Conservation (phyloP, 2,113 vertebrate species). For the Neotragus moschatus region DNA sequence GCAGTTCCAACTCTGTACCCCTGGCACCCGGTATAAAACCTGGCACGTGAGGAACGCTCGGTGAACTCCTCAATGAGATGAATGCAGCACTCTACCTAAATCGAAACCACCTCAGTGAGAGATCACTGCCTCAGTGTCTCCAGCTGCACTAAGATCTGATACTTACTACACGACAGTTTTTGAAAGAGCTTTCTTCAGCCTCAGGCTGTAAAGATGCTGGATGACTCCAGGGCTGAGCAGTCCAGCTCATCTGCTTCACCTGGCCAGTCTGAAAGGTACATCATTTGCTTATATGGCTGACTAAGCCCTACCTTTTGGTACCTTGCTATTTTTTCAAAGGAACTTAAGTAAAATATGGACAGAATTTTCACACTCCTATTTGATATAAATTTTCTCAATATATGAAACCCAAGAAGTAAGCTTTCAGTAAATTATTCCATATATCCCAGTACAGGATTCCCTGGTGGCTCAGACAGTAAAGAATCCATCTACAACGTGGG, state of each 20-base stretch:
- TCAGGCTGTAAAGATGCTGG: not conserved
- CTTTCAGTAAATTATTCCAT: not conserved
- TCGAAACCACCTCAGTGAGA: not conserved
- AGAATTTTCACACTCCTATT: not conserved
- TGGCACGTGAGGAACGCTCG: not conserved
- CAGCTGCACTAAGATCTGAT: not conserved
- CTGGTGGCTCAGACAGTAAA: not conserved
- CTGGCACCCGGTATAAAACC: not conserved
- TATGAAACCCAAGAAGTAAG: not conserved
- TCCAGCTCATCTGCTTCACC: not conserved
- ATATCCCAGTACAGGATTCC: not conserved
- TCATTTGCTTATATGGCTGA: not conserved
- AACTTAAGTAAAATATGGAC: not conserved
- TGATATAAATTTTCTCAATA: not conserved
- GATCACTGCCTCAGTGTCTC: not conserved
- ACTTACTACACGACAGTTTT: not conserved
- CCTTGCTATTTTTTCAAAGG: not conserved
- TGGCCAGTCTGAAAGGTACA: not conserved
- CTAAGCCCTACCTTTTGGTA: not conserved
- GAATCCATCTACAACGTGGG: not conserved
- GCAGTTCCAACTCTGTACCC: not conserved
- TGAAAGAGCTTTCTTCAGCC: not conserved
- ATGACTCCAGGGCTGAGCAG: not conserved
- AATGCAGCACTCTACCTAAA: not conserved
- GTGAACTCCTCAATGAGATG: not conserved